Base-by-base conservation (phyloP, 1,140 invertebrate species). In the Fopius arisanus region DNA sequence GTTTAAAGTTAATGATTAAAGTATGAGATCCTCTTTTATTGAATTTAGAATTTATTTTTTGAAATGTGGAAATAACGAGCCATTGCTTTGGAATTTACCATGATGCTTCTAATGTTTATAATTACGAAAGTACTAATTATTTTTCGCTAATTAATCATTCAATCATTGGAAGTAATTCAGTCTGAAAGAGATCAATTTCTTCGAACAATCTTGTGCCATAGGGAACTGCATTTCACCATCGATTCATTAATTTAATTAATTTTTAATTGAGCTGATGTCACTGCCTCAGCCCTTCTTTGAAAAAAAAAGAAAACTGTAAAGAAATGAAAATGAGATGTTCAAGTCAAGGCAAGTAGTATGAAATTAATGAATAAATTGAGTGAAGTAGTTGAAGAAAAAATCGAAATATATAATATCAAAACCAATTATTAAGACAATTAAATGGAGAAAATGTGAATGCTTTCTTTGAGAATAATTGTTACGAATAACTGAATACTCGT, bases 211-310 rank as follows among this genome's bases (percentile, higher is more conserved):
- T 40, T 67, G 72, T 73, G 65, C 72, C 72, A 73, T 73, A 67
- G 31, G 41, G 51, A 73, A 40, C 63, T 67, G 31, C 19, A 33
- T 68, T 41, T 68, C 51, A 37, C 37, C n/a, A 48, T 62, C 33
- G 10, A 23, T 62, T 54, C 43, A 28, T 40, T 14, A 40, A 5
- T 62, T 37, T 78, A 71, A 80, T 26, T 37, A 72, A 59, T 26
- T 59, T 12, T 5, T 59, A 59, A 71, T 73, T 40, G 73, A 78
- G 78, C 76, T 78, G 70, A 78, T 75, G 59, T 79, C 80, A 81
- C 80, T 81, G 80, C 80, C 80, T 72, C 74, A 63, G 74, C 37
- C 74, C 63, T 23, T 51, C 37, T 41, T 19, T 7, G 7, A 37
- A 37, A 65, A 72, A 41, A 5, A 19, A 48, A 16, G 1, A 19